These are phyloP conservation scores for Tokudaia muenninki DNA, from an alignment of 2,797 vertebrate species.

Conservation along the genomic window DNA sequence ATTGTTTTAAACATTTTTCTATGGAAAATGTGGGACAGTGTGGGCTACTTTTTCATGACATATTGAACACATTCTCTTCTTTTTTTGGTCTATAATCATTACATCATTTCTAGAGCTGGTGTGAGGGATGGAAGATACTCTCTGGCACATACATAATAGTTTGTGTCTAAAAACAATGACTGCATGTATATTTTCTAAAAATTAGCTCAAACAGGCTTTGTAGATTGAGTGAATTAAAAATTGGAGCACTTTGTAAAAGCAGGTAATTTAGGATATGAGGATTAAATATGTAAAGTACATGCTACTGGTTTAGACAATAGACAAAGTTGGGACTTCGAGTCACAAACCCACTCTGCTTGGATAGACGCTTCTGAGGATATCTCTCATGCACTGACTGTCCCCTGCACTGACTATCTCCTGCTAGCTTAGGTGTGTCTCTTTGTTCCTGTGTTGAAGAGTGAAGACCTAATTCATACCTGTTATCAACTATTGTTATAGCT, in stretches of 20 bases:
- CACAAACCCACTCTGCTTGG: neutral
- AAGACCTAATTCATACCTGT: slow-evolving; percentile 46
- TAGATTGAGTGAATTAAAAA: neutral
- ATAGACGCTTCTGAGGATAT: neutral
- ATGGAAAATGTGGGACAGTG: neutral
- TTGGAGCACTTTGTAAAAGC: neutral
- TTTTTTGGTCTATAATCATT: neutral
- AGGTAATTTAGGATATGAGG: neutral
- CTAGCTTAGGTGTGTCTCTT: slow-evolving; percentile 71
- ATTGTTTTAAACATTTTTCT: neutral
- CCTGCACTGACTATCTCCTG: neutral
- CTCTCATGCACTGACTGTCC: neutral
- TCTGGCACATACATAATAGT: neutral
- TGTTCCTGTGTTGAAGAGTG: slow-evolving; percentile 64
- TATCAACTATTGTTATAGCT: slow-evolving; percentile 42
- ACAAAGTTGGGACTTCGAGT: neutral
- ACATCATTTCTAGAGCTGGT: neutral
- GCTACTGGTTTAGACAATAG: neutral
- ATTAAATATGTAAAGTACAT: neutral
- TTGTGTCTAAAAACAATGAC: slow-evolving; percentile 7
- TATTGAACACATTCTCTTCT: rapidly evolving
- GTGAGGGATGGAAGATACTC: neutral
- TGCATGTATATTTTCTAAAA: slow-evolving; percentile 30
- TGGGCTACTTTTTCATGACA: neutral
- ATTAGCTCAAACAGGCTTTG: neutral